A percentile compares a stretch with the other conserved stretches of the same genome.
Evolutionary conservation across 2,797 vertebrate genomes (phyloP).

Genomic region (Lepus townsendii): DNA sequence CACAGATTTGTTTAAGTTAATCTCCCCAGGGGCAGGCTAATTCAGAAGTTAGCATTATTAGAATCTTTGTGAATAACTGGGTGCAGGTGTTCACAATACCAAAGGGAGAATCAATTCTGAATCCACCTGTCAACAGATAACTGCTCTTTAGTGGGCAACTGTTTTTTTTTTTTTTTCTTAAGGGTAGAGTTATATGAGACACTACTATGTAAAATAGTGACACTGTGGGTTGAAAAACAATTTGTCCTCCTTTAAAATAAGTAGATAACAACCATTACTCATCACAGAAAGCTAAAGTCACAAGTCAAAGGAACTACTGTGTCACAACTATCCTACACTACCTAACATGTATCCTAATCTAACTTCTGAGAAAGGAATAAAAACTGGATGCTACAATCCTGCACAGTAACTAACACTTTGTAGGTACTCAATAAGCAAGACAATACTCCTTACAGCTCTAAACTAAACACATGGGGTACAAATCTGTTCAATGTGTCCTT

Average conservation of each 20-base stretch:
- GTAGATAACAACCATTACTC: background rate
- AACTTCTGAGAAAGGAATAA: slow-evolving; percentile 20
- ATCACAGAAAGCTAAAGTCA: slow-evolving; percentile 8
- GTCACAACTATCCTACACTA: background rate
- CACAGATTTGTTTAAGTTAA: slow-evolving; percentile 63
- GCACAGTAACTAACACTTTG: background rate
- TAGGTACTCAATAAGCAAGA: background rate
- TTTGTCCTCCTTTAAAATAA: background rate
- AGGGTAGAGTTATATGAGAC: background rate
- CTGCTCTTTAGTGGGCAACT: background rate
- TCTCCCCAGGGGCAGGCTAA: slow-evolving; percentile 76
- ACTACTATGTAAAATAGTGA: slow-evolving; percentile 56
- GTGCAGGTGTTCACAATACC: slow-evolving; percentile 76
- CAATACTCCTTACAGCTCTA: background rate
- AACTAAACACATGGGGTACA: background rate
- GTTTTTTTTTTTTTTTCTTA: slow-evolving; percentile 61
- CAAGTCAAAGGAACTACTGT: background rate
- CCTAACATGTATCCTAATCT: background rate
- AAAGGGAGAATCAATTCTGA: slow-evolving; percentile 6
- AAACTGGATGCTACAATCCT: background rate
- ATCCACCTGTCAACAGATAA: slow-evolving; percentile 13
- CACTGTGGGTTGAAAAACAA: background rate
- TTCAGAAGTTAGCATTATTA: slow-evolving; percentile 63
- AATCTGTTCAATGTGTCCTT: background rate
- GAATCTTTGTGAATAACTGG: slow-evolving; percentile 44